Percentiles rank a stretch among this genome's conserved stretches.
Evolutionary conservation across 2,797 vertebrate genomes (phyloP).

Genomic region (Glossophaga mutica): DNA sequence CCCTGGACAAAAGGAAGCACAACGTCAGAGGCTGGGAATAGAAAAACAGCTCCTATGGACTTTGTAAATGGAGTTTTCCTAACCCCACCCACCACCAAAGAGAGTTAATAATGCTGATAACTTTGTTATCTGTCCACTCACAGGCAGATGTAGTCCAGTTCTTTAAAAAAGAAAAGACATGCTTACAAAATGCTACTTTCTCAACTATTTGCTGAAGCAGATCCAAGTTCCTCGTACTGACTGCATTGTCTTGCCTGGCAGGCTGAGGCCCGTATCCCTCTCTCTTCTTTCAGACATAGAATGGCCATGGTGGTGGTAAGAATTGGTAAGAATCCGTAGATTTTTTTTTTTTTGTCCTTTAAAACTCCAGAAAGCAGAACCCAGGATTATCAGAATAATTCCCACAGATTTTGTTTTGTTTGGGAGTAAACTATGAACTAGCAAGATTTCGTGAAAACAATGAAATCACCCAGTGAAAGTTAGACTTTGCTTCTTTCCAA

Average conservation of each 20-base stretch:
- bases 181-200: conserved; percentile 20
- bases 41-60: neutral
- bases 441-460: conserved; percentile 73
- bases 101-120: conserved; percentile 5
- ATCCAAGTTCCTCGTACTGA: neutral
- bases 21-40: neutral
- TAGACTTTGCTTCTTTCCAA: conserved; percentile 54
- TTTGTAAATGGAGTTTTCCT: neutral
- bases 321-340: neutral
- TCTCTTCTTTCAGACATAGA: neutral
- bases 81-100: neutral
- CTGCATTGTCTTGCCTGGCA: neutral
- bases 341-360: neutral
- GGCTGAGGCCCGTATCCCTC: neutral
- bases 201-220: neutral
- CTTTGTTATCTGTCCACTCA: neutral
- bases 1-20: neutral
- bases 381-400: neutral
- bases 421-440: conserved; percentile 7
- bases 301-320: neutral
- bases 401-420: conserved; percentile 27
- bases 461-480: conserved; percentile 72
- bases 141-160: neutral
- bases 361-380: conserved; percentile 1
- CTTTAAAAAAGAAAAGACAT: neutral